Percentiles rank a stretch among this genome's conserved stretches.
These are phyloP conservation scores for Adineta ricciae DNA, from an alignment of 2,888 invertebrate species.

Conservation along the genomic window DNA sequence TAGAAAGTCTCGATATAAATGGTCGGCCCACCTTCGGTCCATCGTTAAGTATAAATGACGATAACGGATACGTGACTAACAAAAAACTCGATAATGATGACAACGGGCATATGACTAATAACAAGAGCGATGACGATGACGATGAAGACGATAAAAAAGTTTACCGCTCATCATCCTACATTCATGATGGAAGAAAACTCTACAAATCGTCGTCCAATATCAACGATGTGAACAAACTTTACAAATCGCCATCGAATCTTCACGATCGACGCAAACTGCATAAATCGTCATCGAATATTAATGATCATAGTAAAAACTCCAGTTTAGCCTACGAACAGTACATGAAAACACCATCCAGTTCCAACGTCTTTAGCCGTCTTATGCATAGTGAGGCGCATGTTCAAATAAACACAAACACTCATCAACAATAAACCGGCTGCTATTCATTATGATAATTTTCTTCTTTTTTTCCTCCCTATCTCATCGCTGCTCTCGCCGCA, in stretches of 20 bases:
- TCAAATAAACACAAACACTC: not conserved
- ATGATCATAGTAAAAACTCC: not conserved
- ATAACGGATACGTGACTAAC: not conserved
- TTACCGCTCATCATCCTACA: no score
- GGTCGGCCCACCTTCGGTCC: not conserved
- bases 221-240: no score
- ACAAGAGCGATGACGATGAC: no score
- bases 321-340: not conserved
- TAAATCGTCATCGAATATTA: not conserved
- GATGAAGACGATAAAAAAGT: no score
- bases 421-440: not conserved
- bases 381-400: not conserved
- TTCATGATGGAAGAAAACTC: no score
- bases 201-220: no score
- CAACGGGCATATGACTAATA: no score
- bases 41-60: not conserved
- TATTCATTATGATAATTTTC: not conserved
- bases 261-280: not conserved
- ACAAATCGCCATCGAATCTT: no score
- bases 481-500: not conserved
- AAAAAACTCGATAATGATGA: not conserved
- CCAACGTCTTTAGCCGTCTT: not conserved
- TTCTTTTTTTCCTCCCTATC: not conserved
- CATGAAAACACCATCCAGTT: not conserved
- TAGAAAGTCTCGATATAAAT: not conserved